Evolutionary conservation across 2,797 vertebrate genomes (phyloP).

Genomic region (Pteronotus mesoamericanus): DNA sequence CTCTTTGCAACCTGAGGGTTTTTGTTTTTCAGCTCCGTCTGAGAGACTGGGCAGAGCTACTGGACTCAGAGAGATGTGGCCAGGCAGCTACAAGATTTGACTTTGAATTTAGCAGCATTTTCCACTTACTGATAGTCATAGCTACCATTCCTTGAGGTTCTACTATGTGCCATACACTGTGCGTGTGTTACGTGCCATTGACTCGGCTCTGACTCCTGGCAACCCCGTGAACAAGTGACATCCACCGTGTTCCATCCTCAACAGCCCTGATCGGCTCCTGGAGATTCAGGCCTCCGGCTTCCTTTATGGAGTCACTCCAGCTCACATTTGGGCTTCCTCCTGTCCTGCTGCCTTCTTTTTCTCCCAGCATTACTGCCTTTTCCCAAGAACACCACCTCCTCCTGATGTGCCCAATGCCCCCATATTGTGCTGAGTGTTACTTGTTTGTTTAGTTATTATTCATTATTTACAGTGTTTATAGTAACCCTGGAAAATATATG

Average conservation of each 20-base stretch:
- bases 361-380: neutral
- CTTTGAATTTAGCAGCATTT: neutral
- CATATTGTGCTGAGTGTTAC: neutral
- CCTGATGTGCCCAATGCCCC: neutral
- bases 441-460: neutral
- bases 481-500: neutral
- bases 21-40: neutral
- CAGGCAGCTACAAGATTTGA: neutral
- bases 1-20: neutral
- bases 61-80: neutral
- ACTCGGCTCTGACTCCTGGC: neutral
- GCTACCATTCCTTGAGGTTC: neutral
- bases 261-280: neutral
- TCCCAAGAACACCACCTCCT: neutral
- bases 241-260: neutral
- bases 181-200: neutral
- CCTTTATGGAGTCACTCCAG: neutral
- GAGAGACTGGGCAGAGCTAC: neutral
- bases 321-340: neutral
- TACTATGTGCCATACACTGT: neutral
- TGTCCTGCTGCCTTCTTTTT: neutral
- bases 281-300: neutral
- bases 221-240: neutral
- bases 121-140: neutral
- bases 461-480: neutral